These are phyloP conservation scores for Triplophysa bombifrons DNA, from an alignment of 2,797 vertebrate species.

Conservation along the genomic window DNA sequence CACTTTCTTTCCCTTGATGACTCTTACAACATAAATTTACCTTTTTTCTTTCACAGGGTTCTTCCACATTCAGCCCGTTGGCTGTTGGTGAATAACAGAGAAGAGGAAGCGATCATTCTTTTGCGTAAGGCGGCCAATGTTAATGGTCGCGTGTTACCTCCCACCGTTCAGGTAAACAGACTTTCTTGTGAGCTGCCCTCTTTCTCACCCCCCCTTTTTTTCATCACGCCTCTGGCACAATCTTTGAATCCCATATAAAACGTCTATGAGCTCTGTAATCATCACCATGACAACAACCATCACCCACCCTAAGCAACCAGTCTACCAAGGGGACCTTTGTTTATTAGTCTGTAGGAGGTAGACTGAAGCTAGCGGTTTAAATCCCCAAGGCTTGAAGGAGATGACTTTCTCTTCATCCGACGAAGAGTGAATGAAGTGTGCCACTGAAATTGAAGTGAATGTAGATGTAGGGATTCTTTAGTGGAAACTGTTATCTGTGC, in stretches of 20 bases:
- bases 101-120: slow-evolving; percentile 79
- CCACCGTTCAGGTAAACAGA: slow-evolving; percentile 62
- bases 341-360: slow-evolving; percentile 31
- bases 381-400: slow-evolving; percentile 35
- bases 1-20: slow-evolving; percentile 20
- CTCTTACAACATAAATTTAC: slow-evolving; percentile 43
- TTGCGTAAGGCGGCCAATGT: slow-evolving; percentile 79
- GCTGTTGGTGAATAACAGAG: slow-evolving; percentile 79
- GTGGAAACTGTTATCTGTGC: too few species aligned
- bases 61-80: slow-evolving; percentile 78
- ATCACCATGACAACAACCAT: slow-evolving; percentile 45
- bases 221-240: slow-evolving; percentile 65
- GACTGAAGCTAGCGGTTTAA: slow-evolving; percentile 23
- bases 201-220: slow-evolving; percentile 19
- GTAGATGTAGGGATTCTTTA: too few species aligned
- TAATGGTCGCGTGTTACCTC: slow-evolving; percentile 76
- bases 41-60: slow-evolving; percentile 62
- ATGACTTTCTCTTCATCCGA: slow-evolving; percentile 33
- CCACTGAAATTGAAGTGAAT: not conserved
- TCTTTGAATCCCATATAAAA: slow-evolving; percentile 62
- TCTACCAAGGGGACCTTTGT: slow-evolving; percentile 39
- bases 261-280: slow-evolving; percentile 21
- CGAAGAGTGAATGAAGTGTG: not conserved
- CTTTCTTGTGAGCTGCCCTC: slow-evolving; percentile 3
- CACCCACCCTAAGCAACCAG: slow-evolving; percentile 34